Base-by-base conservation (phyloP, 2,797 vertebrate genomes). In the Miopithecus talapoin region DNA sequence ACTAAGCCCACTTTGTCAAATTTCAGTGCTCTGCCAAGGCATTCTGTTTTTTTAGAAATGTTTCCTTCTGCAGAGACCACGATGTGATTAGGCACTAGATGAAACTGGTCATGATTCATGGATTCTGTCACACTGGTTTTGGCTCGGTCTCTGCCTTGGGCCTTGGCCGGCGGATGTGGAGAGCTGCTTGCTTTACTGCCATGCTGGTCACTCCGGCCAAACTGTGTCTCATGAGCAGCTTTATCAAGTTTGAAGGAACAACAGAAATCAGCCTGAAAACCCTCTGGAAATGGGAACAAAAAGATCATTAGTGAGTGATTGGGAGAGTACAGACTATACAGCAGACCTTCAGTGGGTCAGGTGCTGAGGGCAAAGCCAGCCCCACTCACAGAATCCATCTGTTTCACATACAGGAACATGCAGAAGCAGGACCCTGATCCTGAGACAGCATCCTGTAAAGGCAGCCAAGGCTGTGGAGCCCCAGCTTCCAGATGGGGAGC, bases 231-330 rank as follows among this genome's bases (percentile, higher is more conserved):
- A 94, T 98, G 98, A 92, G 97, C 89, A 95, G 94, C 94, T 97
- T 97, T 97, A 59, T 98, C 98, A 88, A 97, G 98, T 98, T 99
- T 99, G 95, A 98, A 98, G 96, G 99, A 99, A 98, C 99, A 99
- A 98, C 99, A 99, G 98, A 99, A 99, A 85, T 99, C 99, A 4
- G 99, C 99, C 98, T 99, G 98, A 98, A 99, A 99, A 96, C 98
- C 98, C 98, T 99, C 99, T 99, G 97, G 92, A 97, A 98, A 97
- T 88, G 79, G 88, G 98, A 74, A n/a, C 92, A 53, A 92, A 98
- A 86, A 94, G 76, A 64, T 84, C 36, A 26, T 36, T 33, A 78
- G 24, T 36, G 48, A 91, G 46, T 13, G 30, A 30, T 39, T 0
- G 10, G 0, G 21, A 61, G 9, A 41, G 12, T 1, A 39, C 22